Evolutionary conservation across 2,113 vertebrate genomes (phyloP).

Genomic region (Isichthys henryi): DNA sequence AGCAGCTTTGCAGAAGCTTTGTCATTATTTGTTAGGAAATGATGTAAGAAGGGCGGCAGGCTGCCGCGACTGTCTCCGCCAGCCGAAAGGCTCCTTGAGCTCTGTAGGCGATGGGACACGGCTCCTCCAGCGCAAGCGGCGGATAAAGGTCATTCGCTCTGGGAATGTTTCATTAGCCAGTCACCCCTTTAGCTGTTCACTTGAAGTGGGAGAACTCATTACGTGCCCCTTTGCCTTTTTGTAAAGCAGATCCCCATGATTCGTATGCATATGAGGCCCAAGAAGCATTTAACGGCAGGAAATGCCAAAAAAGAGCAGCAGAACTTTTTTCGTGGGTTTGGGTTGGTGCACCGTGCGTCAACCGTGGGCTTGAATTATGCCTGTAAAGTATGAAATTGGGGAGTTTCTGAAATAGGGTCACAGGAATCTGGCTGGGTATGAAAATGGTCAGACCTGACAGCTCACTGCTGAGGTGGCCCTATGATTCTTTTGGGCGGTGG

Average conservation of each 20-base stretch:
- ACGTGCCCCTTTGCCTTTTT: constrained; percentile 29
- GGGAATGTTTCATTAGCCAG: constrained; percentile 41
- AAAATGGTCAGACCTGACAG: background rate
- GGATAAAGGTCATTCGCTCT: constrained; percentile 40
- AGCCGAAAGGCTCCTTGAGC: background rate
- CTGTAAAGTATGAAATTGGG: constrained; percentile 23
- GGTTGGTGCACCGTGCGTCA: constrained; percentile 28
- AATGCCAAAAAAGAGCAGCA: constrained; percentile 20
- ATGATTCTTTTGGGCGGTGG: background rate
- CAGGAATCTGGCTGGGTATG: background rate
- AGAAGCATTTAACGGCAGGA: constrained; percentile 35
- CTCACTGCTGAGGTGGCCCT: background rate
- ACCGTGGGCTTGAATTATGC: constrained; percentile 18
- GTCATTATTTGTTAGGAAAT: background rate
- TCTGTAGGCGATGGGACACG: background rate
- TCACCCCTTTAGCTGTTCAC: constrained; percentile 43
- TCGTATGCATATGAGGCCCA: constrained; percentile 41
- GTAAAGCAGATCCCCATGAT: constrained; percentile 36
- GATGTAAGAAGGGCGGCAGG: background rate
- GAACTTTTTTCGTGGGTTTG: constrained; percentile 1
- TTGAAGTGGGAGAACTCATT: constrained; percentile 47
- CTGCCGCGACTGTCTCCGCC: background rate
- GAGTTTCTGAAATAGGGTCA: constrained; percentile 15
- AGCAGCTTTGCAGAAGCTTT: background rate
- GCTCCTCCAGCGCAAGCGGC: background rate